A percentile compares a stretch with the other conserved stretches of the same genome.
Conservation (phyloP, 1,140 invertebrate species). For the Chrysopa pallens region DNA sequence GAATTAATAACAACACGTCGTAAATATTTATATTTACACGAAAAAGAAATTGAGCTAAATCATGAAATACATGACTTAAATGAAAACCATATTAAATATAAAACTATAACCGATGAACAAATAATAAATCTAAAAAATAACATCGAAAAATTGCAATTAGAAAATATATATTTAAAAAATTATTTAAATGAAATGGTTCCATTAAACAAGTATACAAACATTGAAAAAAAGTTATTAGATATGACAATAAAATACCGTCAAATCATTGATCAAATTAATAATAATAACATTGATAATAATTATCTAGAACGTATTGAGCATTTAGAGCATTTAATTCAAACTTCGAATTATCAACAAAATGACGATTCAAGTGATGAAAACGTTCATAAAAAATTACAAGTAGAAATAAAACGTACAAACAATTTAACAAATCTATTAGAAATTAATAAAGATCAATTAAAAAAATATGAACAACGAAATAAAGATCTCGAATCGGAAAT, state of each 20-base stretch:
- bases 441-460: constrained; percentile 23
- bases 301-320: not conserved
- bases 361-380: constrained; percentile 10
- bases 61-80: constrained; percentile 16
- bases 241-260: constrained; percentile 19
- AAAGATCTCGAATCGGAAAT: constrained; percentile 17
- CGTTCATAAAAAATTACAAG: constrained; percentile 14
- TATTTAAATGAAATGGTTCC: constrained; percentile 14
- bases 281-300: not conserved
- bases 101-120: constrained; percentile 14
- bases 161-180: constrained; percentile 16
- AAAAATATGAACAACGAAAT: constrained; percentile 20
- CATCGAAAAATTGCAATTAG: not conserved
- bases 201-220: constrained; percentile 14
- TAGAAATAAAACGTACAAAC: constrained; percentile 23
- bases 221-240: constrained; percentile 20
- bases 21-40: constrained; percentile 17
- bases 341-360: not conserved
- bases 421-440: constrained; percentile 22
- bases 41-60: constrained; percentile 16
- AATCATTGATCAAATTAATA: constrained; percentile 7
- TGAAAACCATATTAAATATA: constrained; percentile 16
- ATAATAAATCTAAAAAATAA: constrained; percentile 14
- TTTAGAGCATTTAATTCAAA: not conserved
- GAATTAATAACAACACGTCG: constrained; percentile 5